Evolutionary conservation across 2,888 invertebrate species (phyloP), one percentile per base, ranked within the genome.

Genomic region (Nipponacmea schrenckii): DNA sequence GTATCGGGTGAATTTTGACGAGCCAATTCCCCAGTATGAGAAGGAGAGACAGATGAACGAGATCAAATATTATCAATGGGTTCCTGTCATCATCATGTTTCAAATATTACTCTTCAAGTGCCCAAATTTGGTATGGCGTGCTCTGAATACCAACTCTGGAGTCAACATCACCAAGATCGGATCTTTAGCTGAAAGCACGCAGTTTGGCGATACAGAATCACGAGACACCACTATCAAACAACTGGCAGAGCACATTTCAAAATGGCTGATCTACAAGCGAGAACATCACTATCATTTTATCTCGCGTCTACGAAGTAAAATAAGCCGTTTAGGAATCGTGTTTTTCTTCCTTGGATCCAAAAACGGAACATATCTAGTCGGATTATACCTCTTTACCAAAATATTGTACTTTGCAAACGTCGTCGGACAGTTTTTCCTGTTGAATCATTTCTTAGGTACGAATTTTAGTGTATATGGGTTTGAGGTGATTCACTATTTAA

Each of bases 191-290:
- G 56, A 56, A 56, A 56, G 24, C 24, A 56, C 56, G 10, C 56
- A 56, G 24, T 24, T 56, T 14, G 56, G 56, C 12, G 56, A 56
- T 24, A 56, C 20, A 24, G 56, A 56, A 56, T 56, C 56, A 14
- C 20, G 56, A 7, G 56, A 56, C 14, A 56, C 56, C 56, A 24
- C 20, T 12, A 56, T 56, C 56, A 56, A 56, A 10, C 20, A 56
- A 20, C 24, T 56, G 4, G 56, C 56, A 24, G 24, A 24, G 15
- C 24, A 24, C 15, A 56, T 56, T 24, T 56, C 56, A 24, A 20
- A 20, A 56, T 56, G 56, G 56, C 56, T 56, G 56, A 56, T 56
- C 56, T 56, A 56, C 56, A 56, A 56, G 24, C 56, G 56, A 7
- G 56, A 56, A 20, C 56, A 56, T 56, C 56, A 24, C 14, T 56